These are phyloP conservation scores for Nyctibius grandis DNA, from an alignment of 2,797 vertebrate species.

Conservation along the genomic window DNA sequence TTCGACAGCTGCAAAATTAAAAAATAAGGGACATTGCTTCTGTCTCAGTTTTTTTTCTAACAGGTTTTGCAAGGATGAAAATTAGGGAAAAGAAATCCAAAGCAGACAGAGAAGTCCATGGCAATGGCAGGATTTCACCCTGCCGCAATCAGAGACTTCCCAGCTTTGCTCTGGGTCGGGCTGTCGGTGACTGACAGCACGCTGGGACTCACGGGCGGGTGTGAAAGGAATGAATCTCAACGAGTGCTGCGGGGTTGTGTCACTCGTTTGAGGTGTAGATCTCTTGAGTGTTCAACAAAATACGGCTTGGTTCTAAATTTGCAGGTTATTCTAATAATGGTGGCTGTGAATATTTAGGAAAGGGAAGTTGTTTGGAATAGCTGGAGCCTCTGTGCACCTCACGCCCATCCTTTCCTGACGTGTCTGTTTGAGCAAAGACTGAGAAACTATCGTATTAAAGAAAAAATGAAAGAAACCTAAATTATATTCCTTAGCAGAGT, in stretches of 20 bases:
- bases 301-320: background rate
- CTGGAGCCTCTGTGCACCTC: background rate
- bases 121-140: background rate
- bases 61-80: background rate
- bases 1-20: background rate
- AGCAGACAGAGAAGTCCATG: background rate
- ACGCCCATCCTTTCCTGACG: background rate
- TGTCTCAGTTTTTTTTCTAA: background rate
- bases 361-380: background rate
- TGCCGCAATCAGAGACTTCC: background rate
- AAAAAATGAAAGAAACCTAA: background rate
- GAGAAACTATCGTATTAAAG: background rate
- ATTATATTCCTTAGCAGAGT: background rate
- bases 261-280: background rate
- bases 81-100: background rate
- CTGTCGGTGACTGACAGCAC: background rate
- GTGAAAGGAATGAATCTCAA: background rate
- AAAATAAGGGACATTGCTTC: background rate
- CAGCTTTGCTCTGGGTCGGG: background rate
- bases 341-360: background rate
- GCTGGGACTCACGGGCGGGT: background rate
- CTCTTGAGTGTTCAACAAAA: background rate
- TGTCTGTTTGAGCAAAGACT: background rate
- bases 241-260: background rate
- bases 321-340: background rate